A percentile compares a stretch with the other conserved stretches of the same genome.
These are phyloP conservation scores for Conchocele bisecta DNA, from an alignment of 2,888 invertebrate species.

Conservation along the genomic window DNA sequence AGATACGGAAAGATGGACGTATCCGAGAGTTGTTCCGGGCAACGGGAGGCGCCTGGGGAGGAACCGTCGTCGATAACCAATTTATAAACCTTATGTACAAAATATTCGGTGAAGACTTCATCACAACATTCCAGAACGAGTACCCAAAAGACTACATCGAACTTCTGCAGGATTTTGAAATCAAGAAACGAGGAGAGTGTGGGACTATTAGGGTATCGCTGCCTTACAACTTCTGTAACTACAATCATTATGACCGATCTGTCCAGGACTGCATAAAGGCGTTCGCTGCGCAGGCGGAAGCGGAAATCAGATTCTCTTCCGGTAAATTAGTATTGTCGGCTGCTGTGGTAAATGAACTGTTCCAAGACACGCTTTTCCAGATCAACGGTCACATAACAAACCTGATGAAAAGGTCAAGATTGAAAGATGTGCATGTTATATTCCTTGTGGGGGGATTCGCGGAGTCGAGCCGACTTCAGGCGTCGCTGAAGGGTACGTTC, in stretches of 20 bases:
- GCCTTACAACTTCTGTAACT: constrained; percentile 78
- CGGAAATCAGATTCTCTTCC: constrained; percentile 76
- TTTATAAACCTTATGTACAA: constrained; percentile 71
- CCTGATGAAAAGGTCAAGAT: constrained; percentile 69
- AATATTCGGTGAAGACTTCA: constrained; percentile 75
- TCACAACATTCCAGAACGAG: constrained; percentile 69
- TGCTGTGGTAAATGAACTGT: constrained; percentile 69
- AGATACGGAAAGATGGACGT: constrained; percentile 74
- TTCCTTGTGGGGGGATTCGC: constrained; percentile 79
- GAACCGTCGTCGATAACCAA: constrained; percentile 74
- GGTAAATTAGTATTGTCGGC: constrained; percentile 76
- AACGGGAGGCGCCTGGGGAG: constrained; percentile 79
- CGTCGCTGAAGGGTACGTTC: constrained; percentile 70
- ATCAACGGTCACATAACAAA: constrained; percentile 71
- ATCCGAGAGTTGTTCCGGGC: constrained; percentile 76
- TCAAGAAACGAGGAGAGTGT: constrained; percentile 76
- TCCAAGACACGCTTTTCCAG: constrained; percentile 71
- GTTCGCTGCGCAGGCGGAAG: constrained; percentile 63
- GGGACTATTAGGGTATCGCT: constrained; percentile 75
- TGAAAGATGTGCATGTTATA: constrained; percentile 72
- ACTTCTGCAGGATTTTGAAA: constrained; percentile 76
- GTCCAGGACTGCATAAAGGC: constrained; percentile 75
- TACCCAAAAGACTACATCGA: constrained; percentile 76
- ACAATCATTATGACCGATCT: constrained; percentile 69
- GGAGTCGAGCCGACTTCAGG: constrained; percentile 73